Evolutionary conservation across 2,113 vertebrate species (phyloP).

Genomic region (Oryzias celebensis): DNA sequence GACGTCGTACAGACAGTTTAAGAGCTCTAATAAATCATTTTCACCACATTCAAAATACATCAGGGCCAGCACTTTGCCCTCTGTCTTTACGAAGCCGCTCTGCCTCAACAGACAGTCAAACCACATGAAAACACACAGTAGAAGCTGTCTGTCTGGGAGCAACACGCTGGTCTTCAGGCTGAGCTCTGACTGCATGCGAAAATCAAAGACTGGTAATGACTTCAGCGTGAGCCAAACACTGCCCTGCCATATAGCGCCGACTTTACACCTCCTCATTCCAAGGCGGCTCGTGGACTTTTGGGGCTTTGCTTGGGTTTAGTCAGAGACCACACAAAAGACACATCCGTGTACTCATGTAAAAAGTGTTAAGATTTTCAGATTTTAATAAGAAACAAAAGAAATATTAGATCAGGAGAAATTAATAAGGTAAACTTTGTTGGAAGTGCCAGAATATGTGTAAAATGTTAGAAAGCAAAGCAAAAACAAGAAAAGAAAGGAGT

Average conservation of each 20-base stretch:
- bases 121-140: slow-evolving; percentile 42
- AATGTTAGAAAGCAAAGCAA: neutral
- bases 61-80: slow-evolving; percentile 61
- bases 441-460: slow-evolving; percentile 7
- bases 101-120: slow-evolving; percentile 39
- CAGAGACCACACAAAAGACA: slow-evolving; percentile 59
- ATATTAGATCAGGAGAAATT: slow-evolving; percentile 15
- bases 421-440: neutral
- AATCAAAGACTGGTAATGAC: slow-evolving; percentile 74
- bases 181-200: slow-evolving; percentile 59
- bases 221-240: slow-evolving; percentile 65
- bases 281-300: slow-evolving; percentile 28
- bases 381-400: slow-evolving; percentile 42
- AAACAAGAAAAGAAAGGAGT: slow-evolving; percentile 6
- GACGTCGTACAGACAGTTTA: slow-evolving; percentile 60
- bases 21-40: slow-evolving; percentile 70
- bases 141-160: slow-evolving; percentile 38
- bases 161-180: slow-evolving; percentile 54
- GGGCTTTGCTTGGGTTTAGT: slow-evolving; percentile 36
- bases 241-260: slow-evolving; percentile 38
- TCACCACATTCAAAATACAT: slow-evolving; percentile 66
- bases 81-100: slow-evolving; percentile 25
- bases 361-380: no score
- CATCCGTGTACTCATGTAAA: slow-evolving; percentile 15
- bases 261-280: slow-evolving; percentile 71